Conservation (phyloP, 2,888 invertebrate species). For the Dichetophora obliterata region DNA sequence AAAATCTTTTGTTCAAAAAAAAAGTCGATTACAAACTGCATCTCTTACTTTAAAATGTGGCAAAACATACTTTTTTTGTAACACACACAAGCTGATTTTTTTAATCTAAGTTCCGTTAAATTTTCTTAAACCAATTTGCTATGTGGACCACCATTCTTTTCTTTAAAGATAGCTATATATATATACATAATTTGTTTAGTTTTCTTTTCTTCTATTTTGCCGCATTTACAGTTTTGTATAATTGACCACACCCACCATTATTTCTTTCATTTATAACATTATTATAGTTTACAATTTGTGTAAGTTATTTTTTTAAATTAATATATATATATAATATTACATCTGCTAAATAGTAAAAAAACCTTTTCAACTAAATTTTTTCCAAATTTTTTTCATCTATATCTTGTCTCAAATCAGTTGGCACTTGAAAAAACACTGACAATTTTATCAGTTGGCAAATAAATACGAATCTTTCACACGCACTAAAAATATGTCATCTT, state of each 20-base stretch:
- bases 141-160: too few species aligned
- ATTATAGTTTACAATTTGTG: conserved; percentile 31
- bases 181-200: conserved; percentile 7
- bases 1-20: conserved; percentile 35
- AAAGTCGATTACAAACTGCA: conserved; percentile 31
- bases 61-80: conserved; percentile 22
- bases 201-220: conserved; percentile 27
- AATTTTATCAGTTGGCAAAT: too few species aligned
- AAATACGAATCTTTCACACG: too few species aligned
- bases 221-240: conserved; percentile 25
- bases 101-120: conserved; percentile 34
- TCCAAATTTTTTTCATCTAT: conserved; percentile 18
- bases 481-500: too few species aligned
- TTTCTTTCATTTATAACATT: conserved; percentile 13
- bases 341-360: conserved; percentile 24
- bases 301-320: conserved; percentile 14
- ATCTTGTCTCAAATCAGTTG: too few species aligned
- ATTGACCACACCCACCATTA: conserved; percentile 16
- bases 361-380: conserved; percentile 13
- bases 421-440: too few species aligned
- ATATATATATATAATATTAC: conserved; percentile 29
- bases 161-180: too few species aligned
- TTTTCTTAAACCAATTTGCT: conserved; percentile 27
- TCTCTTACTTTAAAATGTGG: conserved; percentile 18
- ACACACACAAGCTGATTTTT: conserved; percentile 22